Evolutionary conservation across 2,113 vertebrate species (phyloP).

Genomic region (Cnemophilus loriae): DNA sequence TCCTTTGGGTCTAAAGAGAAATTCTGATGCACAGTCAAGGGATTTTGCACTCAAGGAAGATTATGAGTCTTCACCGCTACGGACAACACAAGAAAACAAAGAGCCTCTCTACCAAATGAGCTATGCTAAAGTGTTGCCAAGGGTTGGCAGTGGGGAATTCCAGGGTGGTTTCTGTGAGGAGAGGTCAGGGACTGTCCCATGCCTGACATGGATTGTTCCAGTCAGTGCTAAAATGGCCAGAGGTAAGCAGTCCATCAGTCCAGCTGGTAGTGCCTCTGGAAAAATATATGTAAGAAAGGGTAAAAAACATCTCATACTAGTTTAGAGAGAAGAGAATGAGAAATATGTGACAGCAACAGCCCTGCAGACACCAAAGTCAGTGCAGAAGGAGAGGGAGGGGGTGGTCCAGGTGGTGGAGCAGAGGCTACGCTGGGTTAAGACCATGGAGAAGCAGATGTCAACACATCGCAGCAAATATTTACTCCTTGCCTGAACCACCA

Average conservation of each 20-base stretch:
- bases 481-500: background rate
- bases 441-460: background rate
- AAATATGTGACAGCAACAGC: background rate
- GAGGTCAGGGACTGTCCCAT: background rate
- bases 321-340: background rate
- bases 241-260: background rate
- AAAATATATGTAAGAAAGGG: background rate
- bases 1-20: background rate
- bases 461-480: background rate
- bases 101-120: background rate
- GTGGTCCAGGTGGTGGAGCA: no score
- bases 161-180: background rate
- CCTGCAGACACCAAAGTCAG: background rate
- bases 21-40: background rate
- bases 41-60: background rate
- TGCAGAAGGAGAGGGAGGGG: background rate
- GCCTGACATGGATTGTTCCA: background rate
- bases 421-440: background rate
- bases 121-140: background rate
- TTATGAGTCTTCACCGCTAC: rapidly evolving
- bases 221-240: background rate
- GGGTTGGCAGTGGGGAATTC: background rate
- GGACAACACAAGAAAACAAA: background rate
- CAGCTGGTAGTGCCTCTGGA: background rate
- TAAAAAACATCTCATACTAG: background rate